Evolutionary conservation across 1,140 invertebrate species (phyloP).

Genomic region (Euwallacea similis): DNA sequence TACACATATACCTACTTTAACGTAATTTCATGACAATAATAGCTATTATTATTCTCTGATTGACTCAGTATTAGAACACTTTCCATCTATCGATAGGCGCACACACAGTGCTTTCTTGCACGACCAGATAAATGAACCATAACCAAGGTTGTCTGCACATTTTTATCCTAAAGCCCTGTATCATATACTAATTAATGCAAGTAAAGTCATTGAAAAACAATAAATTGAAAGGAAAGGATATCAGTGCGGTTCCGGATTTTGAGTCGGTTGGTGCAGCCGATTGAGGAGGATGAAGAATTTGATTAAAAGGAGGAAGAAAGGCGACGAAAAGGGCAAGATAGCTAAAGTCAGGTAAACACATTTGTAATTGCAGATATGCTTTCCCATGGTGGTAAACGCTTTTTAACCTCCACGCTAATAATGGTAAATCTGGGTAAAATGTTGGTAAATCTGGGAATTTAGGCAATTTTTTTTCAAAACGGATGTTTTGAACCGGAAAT

Average conservation of each 20-base stretch:
- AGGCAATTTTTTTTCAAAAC: no score
- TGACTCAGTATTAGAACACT: background rate
- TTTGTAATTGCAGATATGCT: no score
- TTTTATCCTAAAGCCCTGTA: background rate
- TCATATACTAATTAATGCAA: background rate
- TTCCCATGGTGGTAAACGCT: no score
- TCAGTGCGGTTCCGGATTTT: slow-evolving; percentile 13
- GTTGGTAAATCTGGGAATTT: no score
- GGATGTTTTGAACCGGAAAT: no score
- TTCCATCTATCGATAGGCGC: slow-evolving; percentile 4
- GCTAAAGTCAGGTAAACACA: background rate
- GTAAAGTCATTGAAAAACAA: slow-evolving; percentile 3
- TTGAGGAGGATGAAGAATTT: slow-evolving; percentile 3
- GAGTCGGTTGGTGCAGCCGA: background rate
- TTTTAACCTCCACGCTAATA: no score
- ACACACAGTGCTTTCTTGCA: background rate
- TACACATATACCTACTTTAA: no score
- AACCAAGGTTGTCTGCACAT: slow-evolving; percentile 21
- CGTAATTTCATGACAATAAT: no score
- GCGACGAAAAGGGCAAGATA: background rate
- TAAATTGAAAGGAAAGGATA: slow-evolving; percentile 14
- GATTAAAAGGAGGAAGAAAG: slow-evolving; percentile 7
- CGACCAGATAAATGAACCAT: slow-evolving; percentile 18
- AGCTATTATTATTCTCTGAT: no score
- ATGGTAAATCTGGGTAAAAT: no score